Percentiles rank a stretch among this genome's conserved stretches.
phyloP scores from a whole-genome alignment of 2,888 invertebrate species.

The Malthinus seriepunctatus region DNA sequence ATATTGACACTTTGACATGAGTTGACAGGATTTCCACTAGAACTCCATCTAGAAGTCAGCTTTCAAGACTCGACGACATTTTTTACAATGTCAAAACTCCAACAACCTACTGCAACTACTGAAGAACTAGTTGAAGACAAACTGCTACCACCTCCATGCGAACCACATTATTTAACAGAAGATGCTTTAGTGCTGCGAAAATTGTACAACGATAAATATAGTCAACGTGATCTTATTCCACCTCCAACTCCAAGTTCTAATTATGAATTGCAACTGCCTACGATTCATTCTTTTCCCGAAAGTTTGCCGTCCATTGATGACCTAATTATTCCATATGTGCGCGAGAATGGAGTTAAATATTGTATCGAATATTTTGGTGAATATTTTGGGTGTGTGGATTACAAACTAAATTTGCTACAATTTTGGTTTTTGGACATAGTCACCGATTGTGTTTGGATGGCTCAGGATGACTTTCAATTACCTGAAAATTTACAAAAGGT shows the following conservation, averaged over 20 bases:
- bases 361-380: slow-evolving; percentile 43
- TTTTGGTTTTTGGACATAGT: slow-evolving; percentile 54
- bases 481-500: slow-evolving; percentile 44
- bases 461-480: slow-evolving; percentile 51
- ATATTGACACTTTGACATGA: too few relatives aligned
- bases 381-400: slow-evolving; percentile 44
- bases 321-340: slow-evolving; percentile 43
- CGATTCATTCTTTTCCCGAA: slow-evolving; percentile 22
- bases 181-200: slow-evolving; percentile 6
- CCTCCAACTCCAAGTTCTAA: slow-evolving; percentile 40
- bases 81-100: too few relatives aligned
- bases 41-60: too few relatives aligned
- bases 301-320: slow-evolving; percentile 36
- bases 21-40: too few relatives aligned
- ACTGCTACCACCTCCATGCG: too few relatives aligned
- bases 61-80: too few relatives aligned
- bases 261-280: slow-evolving; percentile 25
- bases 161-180: slow-evolving; percentile 9
- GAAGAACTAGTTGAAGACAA: too few relatives aligned
- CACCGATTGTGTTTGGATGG: slow-evolving; percentile 51
- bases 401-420: slow-evolving; percentile 45
- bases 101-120: too few relatives aligned
- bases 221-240: slow-evolving; percentile 31
- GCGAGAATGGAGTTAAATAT: slow-evolving; percentile 45
- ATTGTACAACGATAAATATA: not conserved